Evolutionary conservation across 2,797 vertebrate species (phyloP).

Genomic region (Cynopterus sphinx): DNA sequence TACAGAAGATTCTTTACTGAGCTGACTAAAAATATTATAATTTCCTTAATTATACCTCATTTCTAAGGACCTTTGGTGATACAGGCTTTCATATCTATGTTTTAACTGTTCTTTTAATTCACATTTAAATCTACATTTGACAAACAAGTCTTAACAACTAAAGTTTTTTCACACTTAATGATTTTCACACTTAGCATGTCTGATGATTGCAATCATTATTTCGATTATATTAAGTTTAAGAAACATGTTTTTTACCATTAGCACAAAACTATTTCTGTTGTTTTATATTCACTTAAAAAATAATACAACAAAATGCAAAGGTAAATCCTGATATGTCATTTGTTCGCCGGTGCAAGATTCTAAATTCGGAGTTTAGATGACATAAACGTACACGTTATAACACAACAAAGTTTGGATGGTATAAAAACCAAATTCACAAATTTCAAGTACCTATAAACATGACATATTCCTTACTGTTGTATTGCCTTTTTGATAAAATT

Average conservation of each 20-base stretch:
- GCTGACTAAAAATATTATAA: constrained; percentile 46
- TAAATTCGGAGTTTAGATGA: background rate
- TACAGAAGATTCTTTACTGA: constrained; percentile 44
- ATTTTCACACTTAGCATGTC: constrained; percentile 45
- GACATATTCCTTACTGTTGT: background rate
- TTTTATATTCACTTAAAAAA: background rate
- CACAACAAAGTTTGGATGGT: background rate
- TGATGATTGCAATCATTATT: constrained; percentile 34
- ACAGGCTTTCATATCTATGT: background rate
- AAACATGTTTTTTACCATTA: background rate
- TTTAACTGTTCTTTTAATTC: constrained; percentile 56
- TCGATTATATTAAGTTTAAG: constrained; percentile 4
- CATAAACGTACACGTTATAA: background rate
- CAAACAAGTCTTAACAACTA: background rate
- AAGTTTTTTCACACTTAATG: constrained; percentile 21
- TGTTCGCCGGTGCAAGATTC: background rate
- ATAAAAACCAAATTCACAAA: background rate
- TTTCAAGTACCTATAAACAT: background rate
- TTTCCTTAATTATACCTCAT: constrained; percentile 56
- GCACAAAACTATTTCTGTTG: background rate
- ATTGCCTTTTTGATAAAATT: background rate
- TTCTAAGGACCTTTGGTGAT: constrained; percentile 26
- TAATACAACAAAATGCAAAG: background rate
- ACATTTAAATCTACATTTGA: constrained; percentile 39
- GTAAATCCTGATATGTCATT: background rate